Conservation (phyloP, 2,113 vertebrate species). For the Bettongia penicillata region DNA sequence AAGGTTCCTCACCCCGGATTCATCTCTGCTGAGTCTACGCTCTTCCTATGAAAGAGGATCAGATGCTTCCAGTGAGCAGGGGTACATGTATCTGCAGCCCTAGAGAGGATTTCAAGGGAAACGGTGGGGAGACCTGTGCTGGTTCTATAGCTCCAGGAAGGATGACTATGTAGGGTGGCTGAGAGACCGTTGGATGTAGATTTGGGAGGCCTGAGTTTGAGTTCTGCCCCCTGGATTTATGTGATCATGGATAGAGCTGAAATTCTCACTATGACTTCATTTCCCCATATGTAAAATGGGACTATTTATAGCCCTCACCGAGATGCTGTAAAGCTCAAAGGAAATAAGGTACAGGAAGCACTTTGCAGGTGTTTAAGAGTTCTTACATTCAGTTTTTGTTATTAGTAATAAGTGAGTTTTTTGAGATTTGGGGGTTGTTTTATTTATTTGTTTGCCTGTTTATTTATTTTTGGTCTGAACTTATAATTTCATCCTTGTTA, state of each 20-base stretch:
- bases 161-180: neutral
- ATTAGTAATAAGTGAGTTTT: neutral
- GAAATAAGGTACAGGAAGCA: neutral
- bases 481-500: neutral
- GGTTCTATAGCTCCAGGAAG: neutral
- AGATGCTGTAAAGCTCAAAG: neutral
- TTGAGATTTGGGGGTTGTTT: neutral
- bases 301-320: neutral
- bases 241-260: neutral
- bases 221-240: neutral
- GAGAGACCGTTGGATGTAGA: neutral
- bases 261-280: neutral
- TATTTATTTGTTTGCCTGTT: neutral
- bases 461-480: neutral
- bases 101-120: neutral
- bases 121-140: too few relatives aligned
- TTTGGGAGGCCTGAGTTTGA: neutral
- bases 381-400: neutral
- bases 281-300: neutral
- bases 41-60: neutral
- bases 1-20: neutral
- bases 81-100: neutral
- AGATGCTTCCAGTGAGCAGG: neutral
- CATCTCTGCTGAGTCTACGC: neutral
- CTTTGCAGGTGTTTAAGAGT: neutral